A percentile compares a stretch with the other conserved stretches of the same genome.
These are phyloP conservation scores for Misgurnus mizolepis DNA, from an alignment of 2,113 vertebrate genomes.

Conservation along the genomic window DNA sequence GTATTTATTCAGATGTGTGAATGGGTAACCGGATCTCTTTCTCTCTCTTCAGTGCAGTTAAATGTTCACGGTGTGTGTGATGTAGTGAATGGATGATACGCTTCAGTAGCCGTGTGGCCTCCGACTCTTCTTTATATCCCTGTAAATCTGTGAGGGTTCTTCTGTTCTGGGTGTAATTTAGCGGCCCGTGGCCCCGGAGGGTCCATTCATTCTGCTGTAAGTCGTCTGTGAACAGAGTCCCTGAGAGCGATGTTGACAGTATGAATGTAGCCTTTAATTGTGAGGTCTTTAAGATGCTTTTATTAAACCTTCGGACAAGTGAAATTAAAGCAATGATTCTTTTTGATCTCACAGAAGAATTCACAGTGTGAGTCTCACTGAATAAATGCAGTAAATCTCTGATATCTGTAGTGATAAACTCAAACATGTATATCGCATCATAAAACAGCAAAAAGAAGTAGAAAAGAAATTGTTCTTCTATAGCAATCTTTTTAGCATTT, in stretches of 20 bases:
- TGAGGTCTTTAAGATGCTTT: not conserved
- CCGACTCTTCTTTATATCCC: not conserved
- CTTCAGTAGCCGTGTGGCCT: not conserved
- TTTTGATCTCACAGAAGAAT: not conserved
- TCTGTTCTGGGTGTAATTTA: not conserved
- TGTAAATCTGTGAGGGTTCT: not conserved
- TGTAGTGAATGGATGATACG: not conserved
- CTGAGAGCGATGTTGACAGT: not conserved
- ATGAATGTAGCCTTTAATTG: constrained; percentile 29
- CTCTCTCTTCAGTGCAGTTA: not conserved
- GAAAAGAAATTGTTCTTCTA: too few species aligned
- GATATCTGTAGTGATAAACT: too few species aligned
- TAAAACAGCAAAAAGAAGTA: too few species aligned
- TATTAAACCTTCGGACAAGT: not conserved
- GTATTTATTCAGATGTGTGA: not conserved
- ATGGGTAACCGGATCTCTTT: not conserved
- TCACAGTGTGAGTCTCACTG: not conserved
- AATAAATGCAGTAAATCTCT: not conserved
- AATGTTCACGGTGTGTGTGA: not conserved
- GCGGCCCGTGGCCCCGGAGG: not conserved
- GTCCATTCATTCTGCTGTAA: not conserved
- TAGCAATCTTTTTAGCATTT: too few species aligned
- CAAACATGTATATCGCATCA: too few species aligned
- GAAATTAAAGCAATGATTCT: constrained; percentile 28
- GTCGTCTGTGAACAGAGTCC: not conserved